phyloP scores from a whole-genome alignment of 2,888 invertebrate species.

The Nezara viridula region DNA sequence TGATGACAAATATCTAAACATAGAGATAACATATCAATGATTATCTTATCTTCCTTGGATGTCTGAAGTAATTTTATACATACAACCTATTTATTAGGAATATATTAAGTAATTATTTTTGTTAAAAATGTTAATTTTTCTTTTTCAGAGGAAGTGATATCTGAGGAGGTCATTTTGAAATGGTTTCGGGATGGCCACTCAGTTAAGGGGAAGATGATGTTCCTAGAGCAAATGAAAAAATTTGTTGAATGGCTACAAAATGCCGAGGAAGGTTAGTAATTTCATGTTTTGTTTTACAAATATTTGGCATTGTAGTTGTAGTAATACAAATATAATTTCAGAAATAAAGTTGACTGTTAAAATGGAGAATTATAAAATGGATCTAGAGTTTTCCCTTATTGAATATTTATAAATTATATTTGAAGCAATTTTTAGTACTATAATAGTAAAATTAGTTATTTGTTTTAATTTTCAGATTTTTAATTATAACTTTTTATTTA shows the following conservation, averaged over 20 bases:
- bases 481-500: constrained; percentile 53
- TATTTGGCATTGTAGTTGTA: neutral
- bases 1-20: neutral
- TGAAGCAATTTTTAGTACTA: no score
- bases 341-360: no score
- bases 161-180: constrained; percentile 94
- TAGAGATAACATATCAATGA: constrained; percentile 20
- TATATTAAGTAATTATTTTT: neutral
- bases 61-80: neutral
- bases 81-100: neutral
- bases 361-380: no score
- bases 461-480: no score
- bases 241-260: constrained; percentile 98
- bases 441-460: no score
- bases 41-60: constrained; percentile 54
- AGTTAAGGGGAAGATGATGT: constrained; percentile 95
- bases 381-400: no score
- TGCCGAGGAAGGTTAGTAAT: constrained; percentile 85
- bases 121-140: neutral
- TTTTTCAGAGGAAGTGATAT: constrained; percentile 85
- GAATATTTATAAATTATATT: no score
- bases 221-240: constrained; percentile 97
- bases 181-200: constrained; percentile 97
- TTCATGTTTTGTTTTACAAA: neutral
- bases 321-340: no score